phyloP scores from a whole-genome alignment of 1,140 invertebrate genomes.

The Caenorhabditis elegans region WBcel235 BX284605.5:4116501-4117000 shows the following conservation, averaged over 20 bases:
- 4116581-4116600: no score
- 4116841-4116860: no score
- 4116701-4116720: conserved; percentile 4
- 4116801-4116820: no score
- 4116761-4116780: no score
- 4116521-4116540: no score
- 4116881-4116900: conserved; percentile 13
- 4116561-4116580: no score
- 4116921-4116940: not conserved
- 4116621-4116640: not conserved
- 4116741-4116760: no score
- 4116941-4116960: conserved; percentile 14
- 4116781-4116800: no score
- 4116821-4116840: no score
- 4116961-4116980: conserved; percentile 31
- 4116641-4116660: not conserved
- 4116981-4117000: not conserved
- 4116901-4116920: conserved; percentile 5
- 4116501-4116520: no score
- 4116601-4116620: not conserved
- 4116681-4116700: conserved; percentile 13
- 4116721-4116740: conserved; percentile 4
- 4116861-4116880: no score
- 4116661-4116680: not conserved
- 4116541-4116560: no score